These are phyloP conservation scores for Heteromormyrus szaboi DNA, from an alignment of 2,797 vertebrate species.

Conservation along the genomic window DNA sequence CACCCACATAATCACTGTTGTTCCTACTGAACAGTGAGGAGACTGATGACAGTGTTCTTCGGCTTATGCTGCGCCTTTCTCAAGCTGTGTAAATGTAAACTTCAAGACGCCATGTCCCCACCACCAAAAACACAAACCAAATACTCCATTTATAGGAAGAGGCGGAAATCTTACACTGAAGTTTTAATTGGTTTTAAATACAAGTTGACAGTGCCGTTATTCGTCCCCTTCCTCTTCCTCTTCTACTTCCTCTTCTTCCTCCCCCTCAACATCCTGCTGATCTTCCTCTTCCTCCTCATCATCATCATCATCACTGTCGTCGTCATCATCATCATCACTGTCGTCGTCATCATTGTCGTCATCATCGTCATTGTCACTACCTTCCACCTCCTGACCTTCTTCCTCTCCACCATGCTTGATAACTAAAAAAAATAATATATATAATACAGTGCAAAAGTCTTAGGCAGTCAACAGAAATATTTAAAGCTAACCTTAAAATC, in stretches of 20 bases:
- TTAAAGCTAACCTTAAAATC: background rate
- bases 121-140: background rate
- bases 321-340: slow-evolving; percentile 51
- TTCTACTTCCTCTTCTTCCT: slow-evolving; percentile 33
- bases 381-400: slow-evolving; percentile 28
- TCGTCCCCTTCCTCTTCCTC: slow-evolving; percentile 24
- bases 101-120: background rate
- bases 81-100: background rate
- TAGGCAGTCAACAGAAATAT: background rate
- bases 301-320: slow-evolving; percentile 45
- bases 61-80: background rate
- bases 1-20: background rate
- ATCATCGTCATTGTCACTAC: slow-evolving; percentile 38
- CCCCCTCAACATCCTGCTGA: background rate
- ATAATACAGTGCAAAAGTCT: background rate
- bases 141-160: background rate
- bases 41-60: background rate
- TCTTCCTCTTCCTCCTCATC: slow-evolving; percentile 7
- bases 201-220: background rate
- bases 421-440: slow-evolving; percentile 17
- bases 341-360: slow-evolving; percentile 35
- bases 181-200: background rate
- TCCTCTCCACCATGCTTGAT: slow-evolving; percentile 40
- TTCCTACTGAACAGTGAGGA: background rate
- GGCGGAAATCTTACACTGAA: background rate